Evolutionary conservation across 1,140 invertebrate genomes (phyloP).

Genomic region (Drosophila guanche): DNA sequence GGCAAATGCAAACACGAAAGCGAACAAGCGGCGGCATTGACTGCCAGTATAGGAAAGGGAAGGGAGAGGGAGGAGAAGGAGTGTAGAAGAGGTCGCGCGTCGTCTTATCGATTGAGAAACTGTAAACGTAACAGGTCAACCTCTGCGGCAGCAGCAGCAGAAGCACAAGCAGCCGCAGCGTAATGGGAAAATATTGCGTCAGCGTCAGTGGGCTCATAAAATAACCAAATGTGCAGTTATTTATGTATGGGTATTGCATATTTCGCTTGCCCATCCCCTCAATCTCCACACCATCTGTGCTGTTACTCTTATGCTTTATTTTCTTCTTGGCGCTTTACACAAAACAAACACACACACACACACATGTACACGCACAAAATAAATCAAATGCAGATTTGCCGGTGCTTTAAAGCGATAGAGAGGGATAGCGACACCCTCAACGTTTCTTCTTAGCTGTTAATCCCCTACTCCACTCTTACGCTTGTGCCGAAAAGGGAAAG

Average conservation of each 20-base stretch:
- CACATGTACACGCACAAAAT: too few species aligned
- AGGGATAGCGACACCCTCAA: too few species aligned
- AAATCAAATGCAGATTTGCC: too few species aligned
- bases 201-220: constrained; percentile 41
- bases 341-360: background rate
- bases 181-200: constrained; percentile 39
- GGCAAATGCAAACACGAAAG: constrained; percentile 75
- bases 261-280: background rate
- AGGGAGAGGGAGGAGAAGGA: background rate
- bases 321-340: too few species aligned
- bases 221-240: constrained; percentile 57
- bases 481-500: too few species aligned
- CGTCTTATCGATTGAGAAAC: constrained; percentile 68
- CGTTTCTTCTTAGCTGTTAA: too few species aligned
- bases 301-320: constrained; percentile 1
- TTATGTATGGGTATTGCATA: constrained; percentile 6
- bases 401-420: too few species aligned
- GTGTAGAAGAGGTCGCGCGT: constrained; percentile 41
- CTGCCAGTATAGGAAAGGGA: background rate
- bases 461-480: too few species aligned
- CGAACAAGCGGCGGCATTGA: constrained; percentile 65
- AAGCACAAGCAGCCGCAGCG: background rate
- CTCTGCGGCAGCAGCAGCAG: background rate
- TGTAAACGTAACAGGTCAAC: constrained; percentile 75
- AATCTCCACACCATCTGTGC: constrained; percentile 22